Evolutionary conservation across 2,888 invertebrate species (phyloP).

Genomic region (Lycia hirtaria): DNA sequence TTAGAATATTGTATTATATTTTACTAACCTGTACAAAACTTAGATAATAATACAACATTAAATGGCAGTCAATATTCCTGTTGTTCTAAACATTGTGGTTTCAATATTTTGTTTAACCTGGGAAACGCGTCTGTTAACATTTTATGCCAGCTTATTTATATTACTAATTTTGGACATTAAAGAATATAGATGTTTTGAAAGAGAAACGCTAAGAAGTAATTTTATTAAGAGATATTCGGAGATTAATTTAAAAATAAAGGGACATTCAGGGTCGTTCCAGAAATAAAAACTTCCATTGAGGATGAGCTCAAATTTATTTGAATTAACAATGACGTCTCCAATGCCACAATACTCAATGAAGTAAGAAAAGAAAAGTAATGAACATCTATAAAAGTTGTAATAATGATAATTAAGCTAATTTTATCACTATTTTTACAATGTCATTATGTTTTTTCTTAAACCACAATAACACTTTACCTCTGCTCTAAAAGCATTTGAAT

Average conservation of each 20-base stretch:
- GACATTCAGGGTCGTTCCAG: conserved; percentile 55
- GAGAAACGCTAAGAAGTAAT: not conserved
- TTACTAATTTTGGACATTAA: no score
- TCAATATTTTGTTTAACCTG: not conserved
- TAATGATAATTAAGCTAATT: conserved; percentile 85
- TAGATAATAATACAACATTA: no score
- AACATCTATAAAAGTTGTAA: conserved; percentile 86
- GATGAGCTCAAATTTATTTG: conserved; percentile 85
- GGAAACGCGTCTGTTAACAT: not conserved
- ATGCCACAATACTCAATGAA: conserved; percentile 85
- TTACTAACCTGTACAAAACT: no score
- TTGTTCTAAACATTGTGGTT: not conserved
- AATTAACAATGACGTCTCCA: conserved; percentile 85
- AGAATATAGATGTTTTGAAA: no score
- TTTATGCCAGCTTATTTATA: not conserved
- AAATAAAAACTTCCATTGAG: conserved; percentile 81
- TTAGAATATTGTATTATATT: no score
- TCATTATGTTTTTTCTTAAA: conserved; percentile 84
- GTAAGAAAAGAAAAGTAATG: conserved; percentile 84
- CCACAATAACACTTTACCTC: conserved; percentile 84
- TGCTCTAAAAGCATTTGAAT: conserved; percentile 84
- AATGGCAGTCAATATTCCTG: no score
- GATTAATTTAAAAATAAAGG: conserved; percentile 19
- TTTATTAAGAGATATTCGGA: conserved; percentile 12
- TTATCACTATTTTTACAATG: conserved; percentile 85